Evolutionary conservation across 2,113 vertebrate species (phyloP).

Genomic region (Macaca nemestrina): DNA sequence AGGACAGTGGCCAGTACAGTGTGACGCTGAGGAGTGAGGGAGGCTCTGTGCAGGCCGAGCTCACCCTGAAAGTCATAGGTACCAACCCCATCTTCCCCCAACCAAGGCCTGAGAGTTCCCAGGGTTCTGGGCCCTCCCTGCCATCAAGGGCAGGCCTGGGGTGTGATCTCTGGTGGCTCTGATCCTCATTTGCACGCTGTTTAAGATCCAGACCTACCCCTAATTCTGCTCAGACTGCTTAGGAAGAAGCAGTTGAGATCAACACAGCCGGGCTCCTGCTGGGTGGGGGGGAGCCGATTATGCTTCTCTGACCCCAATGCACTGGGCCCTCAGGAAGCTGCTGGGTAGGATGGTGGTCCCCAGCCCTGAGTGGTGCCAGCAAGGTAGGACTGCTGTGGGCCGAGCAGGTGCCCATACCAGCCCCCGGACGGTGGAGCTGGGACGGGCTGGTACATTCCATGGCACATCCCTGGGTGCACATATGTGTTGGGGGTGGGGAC

Average conservation of each 20-base stretch:
- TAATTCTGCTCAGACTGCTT: not conserved
- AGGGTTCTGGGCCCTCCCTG: not conserved
- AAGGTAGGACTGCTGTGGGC: too few species aligned
- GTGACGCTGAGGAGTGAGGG: constrained; percentile 90
- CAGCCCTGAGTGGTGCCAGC: not conserved
- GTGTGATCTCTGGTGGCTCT: not conserved
- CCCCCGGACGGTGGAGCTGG: accelerated
- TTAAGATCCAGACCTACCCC: too few species aligned
- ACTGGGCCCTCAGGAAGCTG: accelerated
- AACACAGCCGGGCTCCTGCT: not conserved
- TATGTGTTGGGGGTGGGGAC: not conserved
- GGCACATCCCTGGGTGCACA: accelerated
- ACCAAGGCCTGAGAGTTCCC: accelerated
- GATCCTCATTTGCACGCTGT: not conserved
- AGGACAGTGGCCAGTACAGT: constrained; percentile 89
- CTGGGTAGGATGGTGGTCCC: too few species aligned
- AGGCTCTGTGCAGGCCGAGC: constrained; percentile 83
- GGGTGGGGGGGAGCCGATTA: not conserved
- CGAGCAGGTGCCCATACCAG: not conserved
- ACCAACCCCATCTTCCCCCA: constrained; percentile 62
- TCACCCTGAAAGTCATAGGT: constrained; percentile 89
- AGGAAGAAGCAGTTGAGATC: not conserved
- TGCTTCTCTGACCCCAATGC: not conserved
- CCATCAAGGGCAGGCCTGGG: not conserved
- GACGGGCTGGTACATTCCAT: accelerated